Evolutionary conservation across 2,888 invertebrate species (phyloP).

Genomic region (Polia nebulosa): DNA sequence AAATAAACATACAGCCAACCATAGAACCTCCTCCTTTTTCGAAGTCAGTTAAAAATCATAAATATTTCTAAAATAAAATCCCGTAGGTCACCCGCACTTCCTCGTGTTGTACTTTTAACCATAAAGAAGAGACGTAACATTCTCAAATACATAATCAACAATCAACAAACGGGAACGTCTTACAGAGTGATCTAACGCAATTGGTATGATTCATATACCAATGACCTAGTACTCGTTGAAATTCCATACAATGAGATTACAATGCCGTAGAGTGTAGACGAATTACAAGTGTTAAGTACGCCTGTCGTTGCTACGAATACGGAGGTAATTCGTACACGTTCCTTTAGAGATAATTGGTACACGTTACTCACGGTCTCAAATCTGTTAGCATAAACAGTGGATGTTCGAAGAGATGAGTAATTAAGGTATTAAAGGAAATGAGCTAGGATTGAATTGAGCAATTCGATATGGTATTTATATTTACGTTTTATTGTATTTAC

Average conservation of each 20-base stretch:
- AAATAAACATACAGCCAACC: too few relatives aligned
- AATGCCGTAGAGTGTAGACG: slow-evolving; percentile 21
- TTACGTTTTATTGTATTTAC: background rate
- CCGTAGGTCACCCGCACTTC: too few relatives aligned
- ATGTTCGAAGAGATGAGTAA: slow-evolving; percentile 15
- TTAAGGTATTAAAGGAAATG: background rate
- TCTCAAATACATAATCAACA: background rate
- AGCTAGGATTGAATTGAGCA: background rate
- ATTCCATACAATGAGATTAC: slow-evolving; percentile 47
- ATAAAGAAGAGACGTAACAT: background rate
- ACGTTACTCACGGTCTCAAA: slow-evolving; percentile 23
- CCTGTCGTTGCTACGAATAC: slow-evolving; percentile 49
- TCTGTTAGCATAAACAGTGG: slow-evolving; percentile 8
- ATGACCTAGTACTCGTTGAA: slow-evolving; percentile 59
- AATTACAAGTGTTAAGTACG: slow-evolving; percentile 46
- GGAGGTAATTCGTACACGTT: background rate
- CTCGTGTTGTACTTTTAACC: background rate
- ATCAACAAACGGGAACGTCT: background rate
- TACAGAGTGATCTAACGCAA: slow-evolving; percentile 10
- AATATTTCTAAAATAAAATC: background rate
- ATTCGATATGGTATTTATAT: background rate
- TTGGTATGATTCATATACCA: slow-evolving; percentile 59
- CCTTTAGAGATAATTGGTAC: too few relatives aligned
- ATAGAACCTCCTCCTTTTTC: too few relatives aligned
- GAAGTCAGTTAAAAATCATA: too few relatives aligned